Conservation (phyloP, 2,797 vertebrate genomes). For the Malurus leucopterus region DNA sequence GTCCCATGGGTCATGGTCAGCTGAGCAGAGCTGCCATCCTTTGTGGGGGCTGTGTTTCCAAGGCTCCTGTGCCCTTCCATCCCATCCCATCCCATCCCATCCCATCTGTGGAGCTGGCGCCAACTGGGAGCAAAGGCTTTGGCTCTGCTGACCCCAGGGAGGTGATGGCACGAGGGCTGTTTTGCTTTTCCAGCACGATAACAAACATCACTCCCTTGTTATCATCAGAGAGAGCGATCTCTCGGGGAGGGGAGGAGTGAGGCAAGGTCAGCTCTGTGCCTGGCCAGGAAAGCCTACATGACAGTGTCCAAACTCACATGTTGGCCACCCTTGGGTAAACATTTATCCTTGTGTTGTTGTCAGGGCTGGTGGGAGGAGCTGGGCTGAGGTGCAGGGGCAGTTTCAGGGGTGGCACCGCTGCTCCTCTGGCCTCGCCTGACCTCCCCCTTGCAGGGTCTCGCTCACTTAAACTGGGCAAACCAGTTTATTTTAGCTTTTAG, state of each 20-base stretch:
- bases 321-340: background rate
- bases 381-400: background rate
- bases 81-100: background rate
- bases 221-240: background rate
- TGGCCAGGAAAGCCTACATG: background rate
- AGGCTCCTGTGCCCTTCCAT: background rate
- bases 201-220: background rate
- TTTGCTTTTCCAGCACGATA: background rate
- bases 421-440: fast-evolving
- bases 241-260: background rate
- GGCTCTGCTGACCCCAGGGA: background rate
- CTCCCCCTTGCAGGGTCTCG: background rate
- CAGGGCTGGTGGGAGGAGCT: background rate
- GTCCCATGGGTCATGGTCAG: background rate
- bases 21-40: background rate
- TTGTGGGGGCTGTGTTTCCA: background rate
- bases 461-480: background rate
- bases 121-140: background rate
- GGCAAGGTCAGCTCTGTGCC: background rate
- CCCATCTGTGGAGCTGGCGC: fast-evolving
- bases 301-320: fast-evolving
- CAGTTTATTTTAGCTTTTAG: background rate
- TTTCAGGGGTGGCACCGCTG: background rate
- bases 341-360: background rate
- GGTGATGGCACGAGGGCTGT: background rate